These are phyloP conservation scores for Philhelius pedissequus DNA, from an alignment of 2,888 invertebrate genomes.

Conservation along the genomic window DNA sequence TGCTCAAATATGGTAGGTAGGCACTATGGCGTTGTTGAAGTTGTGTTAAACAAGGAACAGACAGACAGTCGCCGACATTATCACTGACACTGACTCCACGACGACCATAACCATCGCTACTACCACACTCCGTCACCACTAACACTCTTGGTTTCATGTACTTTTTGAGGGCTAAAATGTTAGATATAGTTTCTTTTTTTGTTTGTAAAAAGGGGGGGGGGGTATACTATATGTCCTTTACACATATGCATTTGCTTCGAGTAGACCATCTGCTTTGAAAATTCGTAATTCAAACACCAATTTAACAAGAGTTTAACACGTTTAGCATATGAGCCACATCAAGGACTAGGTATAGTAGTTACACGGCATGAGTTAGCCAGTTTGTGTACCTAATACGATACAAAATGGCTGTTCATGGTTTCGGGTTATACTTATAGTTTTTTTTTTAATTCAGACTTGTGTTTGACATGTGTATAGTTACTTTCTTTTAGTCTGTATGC, in stretches of 20 bases:
- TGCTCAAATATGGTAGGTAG: not conserved
- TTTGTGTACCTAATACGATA: not conserved
- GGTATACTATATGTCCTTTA: conserved; percentile 5
- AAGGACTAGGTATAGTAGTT: not conserved
- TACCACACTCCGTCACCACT: not conserved
- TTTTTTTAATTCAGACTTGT: not conserved
- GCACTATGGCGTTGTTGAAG: conserved; percentile 6
- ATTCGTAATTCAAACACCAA: conserved; percentile 66
- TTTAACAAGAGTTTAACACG: conserved; percentile 66
- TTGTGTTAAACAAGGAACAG: conserved; percentile 59
- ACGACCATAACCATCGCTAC: not conserved
- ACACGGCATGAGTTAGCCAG: not conserved
- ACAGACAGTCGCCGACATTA: conserved; percentile 31
- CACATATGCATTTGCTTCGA: not conserved
- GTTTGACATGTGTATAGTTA: not conserved
- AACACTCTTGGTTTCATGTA: not conserved
- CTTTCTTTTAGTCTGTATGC: not conserved
- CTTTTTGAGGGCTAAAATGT: not conserved
- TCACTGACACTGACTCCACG: not conserved
- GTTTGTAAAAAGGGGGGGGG: not conserved
- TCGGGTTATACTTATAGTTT: not conserved
- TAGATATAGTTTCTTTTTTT: not conserved
- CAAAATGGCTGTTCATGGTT: conserved; percentile 12
- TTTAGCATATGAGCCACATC: conserved; percentile 57
- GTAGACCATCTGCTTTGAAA: conserved; percentile 33